Base-by-base conservation (phyloP, 1,140 invertebrate species). In the Andricus grossulariae region DNA sequence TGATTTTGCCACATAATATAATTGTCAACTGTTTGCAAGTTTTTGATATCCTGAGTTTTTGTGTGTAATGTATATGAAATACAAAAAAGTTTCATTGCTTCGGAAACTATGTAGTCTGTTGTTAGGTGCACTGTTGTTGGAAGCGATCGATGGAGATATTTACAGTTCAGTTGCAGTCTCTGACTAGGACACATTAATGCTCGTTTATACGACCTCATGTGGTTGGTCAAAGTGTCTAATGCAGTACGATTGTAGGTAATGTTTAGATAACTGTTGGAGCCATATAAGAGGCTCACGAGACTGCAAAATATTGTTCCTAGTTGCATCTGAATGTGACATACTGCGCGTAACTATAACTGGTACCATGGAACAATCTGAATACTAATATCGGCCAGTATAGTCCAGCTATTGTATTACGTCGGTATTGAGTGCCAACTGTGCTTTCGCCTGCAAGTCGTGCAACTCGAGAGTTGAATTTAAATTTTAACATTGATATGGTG, bases 341-440 rank as follows among this genome's bases (percentile, higher is more conserved):
- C 81, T 81, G 78, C 71, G 80, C 81, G 81, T 86, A 85, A 87
- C 81, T 88, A 82, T 86, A 88, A 87, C 86, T 88, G 86, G 66
- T 77, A 77, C 82, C 78, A 74, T 72, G 81, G 80, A 86, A 87
- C 86, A 85, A 87, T 86, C 86, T 82, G 86, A 87, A 87, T 88
- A 88, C 85, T 87, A 88, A 88, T 83, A 86, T 84, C 72, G 74
- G 80, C 74, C 73, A 60, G 66, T 55, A 76, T 72, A 73, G 57
- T 73, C 57, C 57, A 32, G 76, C 75, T 72, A 78, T 76, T 76
- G 72, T 78, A 81, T 75, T 78, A 76, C 60, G 8, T 39, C 73
- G 73, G 66, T 79, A 84, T 84, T 75, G 84, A 85, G 79, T 78
- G 76, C 76, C 79, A 85, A 86, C 77, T 80, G 78, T 66, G 81